phyloP scores from a whole-genome alignment of 2,797 vertebrate genomes.

The Streptopelia turtur region DNA sequence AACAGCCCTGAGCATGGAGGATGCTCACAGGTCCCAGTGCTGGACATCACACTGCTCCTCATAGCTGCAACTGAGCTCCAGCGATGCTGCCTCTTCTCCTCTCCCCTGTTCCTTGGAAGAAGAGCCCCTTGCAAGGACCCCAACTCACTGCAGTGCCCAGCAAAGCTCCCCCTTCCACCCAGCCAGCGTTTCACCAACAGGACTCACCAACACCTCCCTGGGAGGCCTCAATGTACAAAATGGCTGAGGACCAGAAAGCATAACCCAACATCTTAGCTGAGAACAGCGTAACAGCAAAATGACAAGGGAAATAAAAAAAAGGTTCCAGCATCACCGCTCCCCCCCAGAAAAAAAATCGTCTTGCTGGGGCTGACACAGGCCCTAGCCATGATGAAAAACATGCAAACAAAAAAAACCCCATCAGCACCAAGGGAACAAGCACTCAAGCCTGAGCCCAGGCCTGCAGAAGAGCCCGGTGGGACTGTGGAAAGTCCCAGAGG shows the following conservation, averaged over 20 bases:
- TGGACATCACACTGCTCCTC: not conserved
- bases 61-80: not conserved
- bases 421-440: rapidly evolving
- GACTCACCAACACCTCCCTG: not conserved
- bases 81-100: not conserved
- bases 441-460: not conserved
- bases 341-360: not conserved
- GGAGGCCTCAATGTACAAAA: slow-evolving; percentile 46
- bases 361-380: not conserved
- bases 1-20: not conserved
- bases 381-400: not conserved
- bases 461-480: not conserved
- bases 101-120: rapidly evolving
- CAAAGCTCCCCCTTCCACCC: not conserved
- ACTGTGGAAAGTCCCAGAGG: slow-evolving; percentile 48
- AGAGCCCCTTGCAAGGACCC: not conserved
- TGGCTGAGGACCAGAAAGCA: slow-evolving; percentile 51
- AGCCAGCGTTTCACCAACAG: rapidly evolving
- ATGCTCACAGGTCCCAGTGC: not conserved
- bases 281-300: rapidly evolving
- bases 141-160: rapidly evolving
- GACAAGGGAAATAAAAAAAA: not conserved
- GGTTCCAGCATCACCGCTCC: not conserved
- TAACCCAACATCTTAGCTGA: not conserved
- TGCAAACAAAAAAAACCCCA: rapidly evolving